Base-by-base conservation (phyloP, 2,888 invertebrate species). In the Empis livida region DNA sequence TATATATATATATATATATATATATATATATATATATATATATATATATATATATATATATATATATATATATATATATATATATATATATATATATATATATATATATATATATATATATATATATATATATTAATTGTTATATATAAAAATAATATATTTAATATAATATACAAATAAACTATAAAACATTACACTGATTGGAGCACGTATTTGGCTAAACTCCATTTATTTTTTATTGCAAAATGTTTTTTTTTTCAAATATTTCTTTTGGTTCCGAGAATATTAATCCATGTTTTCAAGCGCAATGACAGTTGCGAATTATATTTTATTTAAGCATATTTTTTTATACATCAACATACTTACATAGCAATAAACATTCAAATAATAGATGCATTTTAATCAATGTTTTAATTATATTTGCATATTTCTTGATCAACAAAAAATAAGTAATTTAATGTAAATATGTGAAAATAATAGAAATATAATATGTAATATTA, bases 201-300 rank as follows among this genome's bases (percentile, higher is more conserved):
- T 53, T 57, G 56, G 57, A 59, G 59, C 59, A 59, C 61, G 58
- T 59, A 55, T 58, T 59, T 57, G 54, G 58, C 59, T 60, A 59
- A 59, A 61, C 57, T 59, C 59, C 57, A 59, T 55, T 55, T 50
- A 45, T 44, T 44, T 32, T n/a, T 35, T 5, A 5, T 35, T n/a
- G 13, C 3, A 32, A 32, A 32, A 32, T 32, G 35, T n/a, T 35
- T 43, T 53, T 50, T 44, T 50, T 49, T 50, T 42, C 43, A 43
- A 47, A 42, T 48, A 40, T 48, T 51, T 47, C 49, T 30, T 43
- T 45, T 47, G 6, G 16, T 41, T 20, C 13, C 23, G 59, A 61
- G 59, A 57, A 59, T 60, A 60, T 62, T 62, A 61, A 59, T 59
- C 59, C 61, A 62, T 57, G 55, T 55, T 56, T 56, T 58, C 55